Evolutionary conservation across 2,888 invertebrate species (phyloP).

Genomic region (Cyclophora albipunctata): DNA sequence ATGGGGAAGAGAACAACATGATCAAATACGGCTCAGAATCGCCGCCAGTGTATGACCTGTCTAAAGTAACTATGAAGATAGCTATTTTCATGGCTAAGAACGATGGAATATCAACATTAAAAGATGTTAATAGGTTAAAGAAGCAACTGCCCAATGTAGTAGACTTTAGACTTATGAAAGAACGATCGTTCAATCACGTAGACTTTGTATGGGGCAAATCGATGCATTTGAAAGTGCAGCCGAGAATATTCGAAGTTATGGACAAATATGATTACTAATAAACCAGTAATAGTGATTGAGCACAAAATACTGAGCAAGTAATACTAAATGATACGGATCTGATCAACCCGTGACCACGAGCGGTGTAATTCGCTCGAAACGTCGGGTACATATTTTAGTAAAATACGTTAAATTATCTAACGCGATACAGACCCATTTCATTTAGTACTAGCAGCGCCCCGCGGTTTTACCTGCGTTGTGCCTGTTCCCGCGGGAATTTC

Average conservation of each 20-base stretch:
- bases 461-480: no score
- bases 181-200: conserved; percentile 24
- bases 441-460: no score
- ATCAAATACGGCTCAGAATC: conserved; percentile 15
- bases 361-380: no score
- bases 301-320: no score
- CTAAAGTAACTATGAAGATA: conserved; percentile 15
- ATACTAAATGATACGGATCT: no score
- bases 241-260: conserved; percentile 24
- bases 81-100: conserved; percentile 25
- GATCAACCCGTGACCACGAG: no score
- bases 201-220: conserved; percentile 28
- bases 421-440: no score
- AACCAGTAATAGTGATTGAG: no score
- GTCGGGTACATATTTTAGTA: no score
- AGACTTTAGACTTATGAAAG: conserved; percentile 18
- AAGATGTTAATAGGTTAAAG: conserved; percentile 24
- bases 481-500: no score
- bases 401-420: no score
- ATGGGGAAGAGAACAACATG: conserved; percentile 20
- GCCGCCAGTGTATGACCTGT: conserved; percentile 21
- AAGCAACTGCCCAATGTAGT: conserved; percentile 26
- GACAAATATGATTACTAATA: conserved; percentile 6
- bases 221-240: conserved; percentile 17
- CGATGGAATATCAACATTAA: conserved; percentile 22